These are phyloP conservation scores for Cantharis flavilabris DNA, from an alignment of 2,888 invertebrate species.

Conservation along the genomic window DNA sequence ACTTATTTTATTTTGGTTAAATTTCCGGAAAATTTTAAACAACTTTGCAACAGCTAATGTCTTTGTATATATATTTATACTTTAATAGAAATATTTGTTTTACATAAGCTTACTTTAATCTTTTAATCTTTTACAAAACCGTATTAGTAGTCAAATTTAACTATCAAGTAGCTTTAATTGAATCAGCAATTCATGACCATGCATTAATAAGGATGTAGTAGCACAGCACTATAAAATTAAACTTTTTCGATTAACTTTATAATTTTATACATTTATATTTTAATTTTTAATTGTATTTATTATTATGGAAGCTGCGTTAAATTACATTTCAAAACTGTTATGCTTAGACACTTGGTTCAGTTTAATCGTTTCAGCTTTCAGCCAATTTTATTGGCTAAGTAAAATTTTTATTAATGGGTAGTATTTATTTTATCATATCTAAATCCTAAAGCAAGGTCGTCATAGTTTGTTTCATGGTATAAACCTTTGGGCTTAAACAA, in stretches of 20 bases:
- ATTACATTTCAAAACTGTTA: neutral
- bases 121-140: constrained; percentile 17
- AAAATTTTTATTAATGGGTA: too few species aligned
- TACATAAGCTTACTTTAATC: constrained; percentile 16
- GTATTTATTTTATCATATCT: too few species aligned
- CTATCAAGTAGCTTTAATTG: constrained; percentile 21
- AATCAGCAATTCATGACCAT: constrained; percentile 16
- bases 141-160: constrained; percentile 21
- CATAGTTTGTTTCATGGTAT: too few species aligned
- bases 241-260: neutral
- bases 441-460: too few species aligned
- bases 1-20: neutral
- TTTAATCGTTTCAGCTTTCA: neutral
- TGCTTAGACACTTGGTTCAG: neutral
- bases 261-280: neutral
- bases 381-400: neutral
- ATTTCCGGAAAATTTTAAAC: neutral
- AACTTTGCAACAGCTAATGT: constrained; percentile 10
- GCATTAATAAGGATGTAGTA: constrained; percentile 14
- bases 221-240: neutral
- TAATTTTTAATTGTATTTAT: neutral
- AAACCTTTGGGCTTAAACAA: too few species aligned
- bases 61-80: constrained; percentile 18
- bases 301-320: neutral
- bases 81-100: constrained; percentile 16